Evolutionary conservation across 1,140 invertebrate genomes (phyloP).

Genomic region (Alviniconcha marisindica): DNA sequence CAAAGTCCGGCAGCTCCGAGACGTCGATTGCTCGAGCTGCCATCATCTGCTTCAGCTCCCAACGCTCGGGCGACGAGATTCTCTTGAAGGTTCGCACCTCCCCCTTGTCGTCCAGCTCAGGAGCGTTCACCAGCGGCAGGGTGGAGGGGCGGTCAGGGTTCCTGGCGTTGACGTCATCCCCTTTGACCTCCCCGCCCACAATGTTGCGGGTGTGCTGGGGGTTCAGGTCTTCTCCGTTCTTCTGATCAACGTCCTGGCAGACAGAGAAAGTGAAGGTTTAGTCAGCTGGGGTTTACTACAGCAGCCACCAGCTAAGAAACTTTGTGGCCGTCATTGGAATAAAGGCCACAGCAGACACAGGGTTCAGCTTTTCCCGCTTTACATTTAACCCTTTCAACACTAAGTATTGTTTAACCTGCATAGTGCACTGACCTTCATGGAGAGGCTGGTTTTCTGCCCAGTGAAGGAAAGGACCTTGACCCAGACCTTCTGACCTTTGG

Average conservation of each 20-base stretch:
- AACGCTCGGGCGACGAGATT: slow-evolving; percentile 95
- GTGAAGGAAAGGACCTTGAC: slow-evolving; percentile 87
- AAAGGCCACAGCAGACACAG: too few species aligned
- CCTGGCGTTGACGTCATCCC: slow-evolving; percentile 59
- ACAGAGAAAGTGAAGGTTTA: too few species aligned
- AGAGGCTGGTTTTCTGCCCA: slow-evolving; percentile 96
- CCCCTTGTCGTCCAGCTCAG: slow-evolving; percentile 74
- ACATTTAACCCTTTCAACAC: too few species aligned
- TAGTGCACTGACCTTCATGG: slow-evolving; percentile 89
- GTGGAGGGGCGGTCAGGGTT: slow-evolving; percentile 76
- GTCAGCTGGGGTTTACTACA: too few species aligned
- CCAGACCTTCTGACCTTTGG: slow-evolving; percentile 86
- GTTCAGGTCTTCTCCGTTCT: slow-evolving; percentile 95
- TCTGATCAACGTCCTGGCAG: slow-evolving; percentile 92
- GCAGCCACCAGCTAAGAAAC: too few species aligned
- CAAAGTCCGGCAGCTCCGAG: slow-evolving; percentile 78
- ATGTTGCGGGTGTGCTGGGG: slow-evolving; percentile 77
- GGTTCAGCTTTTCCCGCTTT: too few species aligned
- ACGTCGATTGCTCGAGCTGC: slow-evolving; percentile 83
- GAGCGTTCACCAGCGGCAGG: slow-evolving; percentile 66
- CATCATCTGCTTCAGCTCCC: slow-evolving; percentile 87
- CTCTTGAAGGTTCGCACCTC: slow-evolving; percentile 92
- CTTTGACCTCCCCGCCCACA: slow-evolving; percentile 59
- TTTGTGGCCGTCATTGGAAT: too few species aligned
- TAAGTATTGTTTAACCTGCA: too few species aligned